Percentiles rank a stretch among this genome's conserved stretches.
These are phyloP conservation scores for Sebastes iracundus DNA, from an alignment of 2,797 vertebrate genomes.

Conservation along the genomic window DNA sequence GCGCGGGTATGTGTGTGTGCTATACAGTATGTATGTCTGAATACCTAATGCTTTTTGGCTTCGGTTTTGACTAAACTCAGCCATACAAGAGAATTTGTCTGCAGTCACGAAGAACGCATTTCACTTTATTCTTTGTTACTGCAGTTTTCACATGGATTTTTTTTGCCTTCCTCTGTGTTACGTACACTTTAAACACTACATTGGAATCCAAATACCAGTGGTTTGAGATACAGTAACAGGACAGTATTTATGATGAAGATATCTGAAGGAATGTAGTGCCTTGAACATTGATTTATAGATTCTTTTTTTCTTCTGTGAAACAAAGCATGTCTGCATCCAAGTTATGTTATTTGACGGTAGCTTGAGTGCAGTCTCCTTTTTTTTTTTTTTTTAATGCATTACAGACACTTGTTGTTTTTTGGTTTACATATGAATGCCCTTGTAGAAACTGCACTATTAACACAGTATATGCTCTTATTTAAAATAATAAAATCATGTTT, in stretches of 20 bases:
- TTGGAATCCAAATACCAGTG: constrained; percentile 73
- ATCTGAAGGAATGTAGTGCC: constrained; percentile 90
- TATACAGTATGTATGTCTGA: constrained; percentile 51
- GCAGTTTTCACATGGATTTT: constrained; percentile 50
- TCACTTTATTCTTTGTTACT: constrained; percentile 46
- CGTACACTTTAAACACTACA: constrained; percentile 75
- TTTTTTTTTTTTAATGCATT: constrained; percentile 58
- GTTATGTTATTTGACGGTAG: constrained; percentile 75
- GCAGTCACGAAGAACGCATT: constrained; percentile 69
- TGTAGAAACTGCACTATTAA: constrained; percentile 81
- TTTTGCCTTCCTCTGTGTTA: constrained; percentile 52
- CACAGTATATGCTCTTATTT: constrained; percentile 83
- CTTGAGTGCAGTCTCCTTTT: constrained; percentile 59
- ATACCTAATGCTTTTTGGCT: constrained; percentile 67
- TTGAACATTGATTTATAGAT: constrained; percentile 82
- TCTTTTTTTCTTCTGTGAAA: constrained; percentile 78
- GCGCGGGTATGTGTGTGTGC: not conserved
- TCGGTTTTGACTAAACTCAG: constrained; percentile 68
- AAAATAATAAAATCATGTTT: constrained; percentile 71
- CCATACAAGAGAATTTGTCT: constrained; percentile 73
- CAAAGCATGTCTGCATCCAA: constrained; percentile 76
- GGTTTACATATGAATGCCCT: constrained; percentile 82
- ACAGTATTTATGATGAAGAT: constrained; percentile 76
- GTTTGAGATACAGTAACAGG: constrained; percentile 52
- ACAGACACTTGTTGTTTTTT: constrained; percentile 56